phyloP scores from a whole-genome alignment of 2,113 vertebrate genomes.

The Phalacrocorax aristotelis region DNA sequence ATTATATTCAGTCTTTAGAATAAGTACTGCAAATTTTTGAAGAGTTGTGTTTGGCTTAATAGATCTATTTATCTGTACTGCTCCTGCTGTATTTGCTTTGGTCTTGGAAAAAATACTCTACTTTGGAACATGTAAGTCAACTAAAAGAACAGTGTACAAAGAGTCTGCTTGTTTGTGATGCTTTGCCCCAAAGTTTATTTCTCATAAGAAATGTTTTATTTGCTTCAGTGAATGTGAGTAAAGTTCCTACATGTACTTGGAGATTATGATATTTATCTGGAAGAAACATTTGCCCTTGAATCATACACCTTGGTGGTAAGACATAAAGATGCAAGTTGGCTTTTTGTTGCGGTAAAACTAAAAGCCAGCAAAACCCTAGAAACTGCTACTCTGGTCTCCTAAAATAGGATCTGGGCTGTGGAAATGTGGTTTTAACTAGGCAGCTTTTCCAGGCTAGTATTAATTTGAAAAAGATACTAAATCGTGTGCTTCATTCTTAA shows the following conservation, averaged over 20 bases:
- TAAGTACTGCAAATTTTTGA: not conserved
- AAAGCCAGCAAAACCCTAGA: not conserved
- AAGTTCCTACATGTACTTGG: not conserved
- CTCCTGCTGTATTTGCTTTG: conserved; percentile 57
- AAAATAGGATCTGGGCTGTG: not conserved
- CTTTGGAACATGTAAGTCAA: conserved; percentile 40
- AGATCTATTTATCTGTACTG: conserved; percentile 47
- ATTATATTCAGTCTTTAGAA: conserved; percentile 1
- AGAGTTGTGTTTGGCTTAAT: conserved; percentile 33
- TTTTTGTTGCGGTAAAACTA: not conserved
- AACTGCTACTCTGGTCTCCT: not conserved
- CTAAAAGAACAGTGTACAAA: conserved; percentile 51
- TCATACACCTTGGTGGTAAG: not conserved
- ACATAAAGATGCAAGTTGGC: not conserved
- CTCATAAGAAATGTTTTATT: not conserved
- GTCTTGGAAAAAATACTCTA: conserved; percentile 55
- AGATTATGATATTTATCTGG: not conserved
- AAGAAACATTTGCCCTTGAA: not conserved
- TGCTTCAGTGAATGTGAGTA: not conserved
- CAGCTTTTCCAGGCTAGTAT: not conserved
- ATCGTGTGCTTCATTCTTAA: not conserved
- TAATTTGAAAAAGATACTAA: not conserved
- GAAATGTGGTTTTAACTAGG: not conserved
- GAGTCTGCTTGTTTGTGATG: conserved; percentile 55
- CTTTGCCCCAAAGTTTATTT: conserved; percentile 5